Evolutionary conservation across 2,113 vertebrate species (phyloP).

Genomic region (Panthera tigris): DNA sequence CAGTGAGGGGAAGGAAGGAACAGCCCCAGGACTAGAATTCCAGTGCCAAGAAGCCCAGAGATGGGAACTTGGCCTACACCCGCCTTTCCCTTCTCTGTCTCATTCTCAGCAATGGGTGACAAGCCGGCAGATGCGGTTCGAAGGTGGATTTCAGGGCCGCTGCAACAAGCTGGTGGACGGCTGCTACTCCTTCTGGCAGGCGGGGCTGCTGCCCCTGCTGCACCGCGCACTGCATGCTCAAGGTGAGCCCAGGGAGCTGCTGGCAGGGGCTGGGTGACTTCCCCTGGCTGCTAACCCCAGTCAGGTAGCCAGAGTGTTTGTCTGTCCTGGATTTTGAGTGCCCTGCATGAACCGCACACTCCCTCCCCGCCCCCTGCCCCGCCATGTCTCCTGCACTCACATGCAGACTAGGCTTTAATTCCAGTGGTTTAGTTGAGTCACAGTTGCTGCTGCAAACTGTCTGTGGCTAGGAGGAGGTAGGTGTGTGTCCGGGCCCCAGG

Average conservation of each 20-base stretch:
- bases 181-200: constrained; percentile 99
- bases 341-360: not conserved
- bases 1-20: not conserved
- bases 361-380: no score
- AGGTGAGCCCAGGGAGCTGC: constrained; percentile 83
- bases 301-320: not conserved
- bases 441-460: not conserved
- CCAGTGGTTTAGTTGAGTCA: not conserved
- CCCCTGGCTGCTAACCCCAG: not conserved
- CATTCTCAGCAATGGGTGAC: constrained; percentile 92
- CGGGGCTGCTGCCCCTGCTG: constrained; percentile 93
- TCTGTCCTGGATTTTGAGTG: not conserved
- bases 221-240: constrained; percentile 93
- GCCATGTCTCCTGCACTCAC: no score
- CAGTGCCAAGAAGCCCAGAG: not conserved
- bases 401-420: not conserved
- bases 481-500: not conserved
- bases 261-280: fast-evolving
- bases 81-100: not conserved
- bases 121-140: constrained; percentile 95
- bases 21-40: not conserved
- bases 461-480: not conserved
- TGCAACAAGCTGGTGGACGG: constrained; percentile 99
- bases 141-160: constrained; percentile 98
- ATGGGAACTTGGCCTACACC: not conserved